Evolutionary conservation across 2,797 vertebrate genomes (phyloP).

Genomic region (Chelidonichthys spinosus): DNA sequence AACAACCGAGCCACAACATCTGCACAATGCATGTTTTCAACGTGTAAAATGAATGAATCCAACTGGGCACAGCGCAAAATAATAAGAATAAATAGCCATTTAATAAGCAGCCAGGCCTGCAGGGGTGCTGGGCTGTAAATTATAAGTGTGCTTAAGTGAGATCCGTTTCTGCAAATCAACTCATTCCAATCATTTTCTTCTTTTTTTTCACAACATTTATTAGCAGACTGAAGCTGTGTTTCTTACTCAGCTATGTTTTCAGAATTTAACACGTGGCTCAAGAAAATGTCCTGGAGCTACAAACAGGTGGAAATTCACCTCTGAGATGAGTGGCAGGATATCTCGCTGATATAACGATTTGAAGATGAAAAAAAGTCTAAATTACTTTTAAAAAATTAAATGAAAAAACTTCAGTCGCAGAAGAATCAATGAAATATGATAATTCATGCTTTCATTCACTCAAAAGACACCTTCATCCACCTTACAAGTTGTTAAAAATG

Average conservation of each 20-base stretch:
- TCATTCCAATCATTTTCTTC: background rate
- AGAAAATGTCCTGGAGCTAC: conserved; percentile 47
- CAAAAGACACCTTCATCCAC: background rate
- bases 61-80: conserved; percentile 10
- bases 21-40: conserved; percentile 9
- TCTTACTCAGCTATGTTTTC: conserved; percentile 32
- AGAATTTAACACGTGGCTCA: conserved; percentile 27
- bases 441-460: background rate
- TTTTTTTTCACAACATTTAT: background rate
- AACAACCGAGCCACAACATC: conserved; percentile 20
- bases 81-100: background rate
- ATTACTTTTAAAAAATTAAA: background rate
- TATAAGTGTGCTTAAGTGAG: background rate
- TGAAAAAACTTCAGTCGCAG: background rate
- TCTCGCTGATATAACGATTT: conserved; percentile 12
- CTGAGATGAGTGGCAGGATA: conserved; percentile 23
- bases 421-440: background rate
- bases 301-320: conserved; percentile 49
- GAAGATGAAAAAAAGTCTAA: background rate
- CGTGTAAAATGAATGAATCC: background rate
- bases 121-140: conserved; percentile 7
- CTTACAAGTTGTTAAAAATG: background rate
- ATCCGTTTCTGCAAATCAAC: conserved; percentile 5
- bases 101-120: background rate
- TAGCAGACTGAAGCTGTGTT: background rate